Conservation (phyloP, 2,888 invertebrate species). For the Camponotus fellah region DNA sequence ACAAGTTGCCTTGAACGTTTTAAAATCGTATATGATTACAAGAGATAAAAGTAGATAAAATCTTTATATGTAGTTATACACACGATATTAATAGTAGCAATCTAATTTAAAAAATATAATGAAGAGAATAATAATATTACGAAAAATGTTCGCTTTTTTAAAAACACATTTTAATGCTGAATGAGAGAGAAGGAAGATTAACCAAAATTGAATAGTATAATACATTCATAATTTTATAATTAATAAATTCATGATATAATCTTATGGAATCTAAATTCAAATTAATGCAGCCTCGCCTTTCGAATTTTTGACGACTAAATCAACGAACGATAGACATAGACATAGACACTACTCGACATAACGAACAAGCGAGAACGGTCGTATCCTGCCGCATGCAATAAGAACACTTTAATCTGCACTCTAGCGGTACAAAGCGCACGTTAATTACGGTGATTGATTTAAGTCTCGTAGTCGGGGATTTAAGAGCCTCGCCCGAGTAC, state of each 20-base stretch:
- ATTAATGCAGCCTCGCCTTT: constrained; percentile 28
- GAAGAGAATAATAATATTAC: background rate
- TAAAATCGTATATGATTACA: background rate
- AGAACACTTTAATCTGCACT: constrained; percentile 76
- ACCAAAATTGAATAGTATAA: background rate
- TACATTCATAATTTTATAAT: background rate
- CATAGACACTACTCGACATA: background rate
- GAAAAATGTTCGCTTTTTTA: background rate
- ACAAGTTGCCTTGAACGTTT: background rate
- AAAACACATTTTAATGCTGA: background rate
- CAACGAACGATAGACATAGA: constrained; percentile 6
- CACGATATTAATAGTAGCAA: background rate
- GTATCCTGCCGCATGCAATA: constrained; percentile 54
- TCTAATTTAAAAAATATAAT: background rate
- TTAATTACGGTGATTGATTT: constrained; percentile 84
- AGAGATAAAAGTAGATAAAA: background rate
- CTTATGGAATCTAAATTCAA: background rate
- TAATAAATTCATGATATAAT: background rate
- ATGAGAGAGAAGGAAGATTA: background rate
- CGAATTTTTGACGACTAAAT: constrained; percentile 27
- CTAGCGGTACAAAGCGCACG: constrained; percentile 81
- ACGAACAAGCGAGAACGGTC: constrained; percentile 39
- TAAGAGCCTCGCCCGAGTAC: constrained; percentile 77
- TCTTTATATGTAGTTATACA: background rate
- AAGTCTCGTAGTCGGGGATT: constrained; percentile 78